Evolutionary conservation across 2,888 invertebrate genomes (phyloP), one percentile per base, ranked within the genome.

Genomic region (Melieria omissa): DNA sequence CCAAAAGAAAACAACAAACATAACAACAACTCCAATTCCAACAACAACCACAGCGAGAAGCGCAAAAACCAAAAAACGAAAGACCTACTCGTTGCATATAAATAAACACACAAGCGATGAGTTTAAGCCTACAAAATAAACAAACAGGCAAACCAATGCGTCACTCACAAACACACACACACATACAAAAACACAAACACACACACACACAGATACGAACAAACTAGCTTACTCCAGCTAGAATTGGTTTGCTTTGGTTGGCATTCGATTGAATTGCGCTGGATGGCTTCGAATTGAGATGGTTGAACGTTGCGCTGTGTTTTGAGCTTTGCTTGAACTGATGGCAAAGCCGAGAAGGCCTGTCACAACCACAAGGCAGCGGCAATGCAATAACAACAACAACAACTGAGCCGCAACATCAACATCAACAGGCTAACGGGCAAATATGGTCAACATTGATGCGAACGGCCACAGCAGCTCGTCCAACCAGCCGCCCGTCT

Each of bases 111-210:
- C 45, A 60, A 47, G 54, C 54, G 64, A 41, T 67, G 57, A 46
- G 57, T 63, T 63, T 67, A 67, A 71, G 67, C 67, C 49, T 16
- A 58, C 29, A 71, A 75, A 73, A 74, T 76, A 78, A 74, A 66
- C 72, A 75, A 74, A 67, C 29, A 29, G 29, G 2, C 1, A 29
- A 73, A 65, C 64, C 61, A 62, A 60, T 65, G 55, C 41, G 45
- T 61, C 49, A 73, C 52, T 61, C 63, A 73, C 57, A 69, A 73
- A 70, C 70, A 71, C 75, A 75, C 76, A 73, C 12, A 44, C 54
- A 44, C 52, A 12, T n/a, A 42, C 4, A 44, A 5, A 47, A 45
- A 55, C 46, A 65, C 54, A 42, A 65, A 46, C 16, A 9, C 45
- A 52, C 54, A 69, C 55, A 61, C 54, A 47, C 54, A 7, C 14